Percentiles rank a stretch among this genome's conserved stretches.
Conservation (phyloP, 2,888 invertebrate species). For the Gerosis bhagava region DNA sequence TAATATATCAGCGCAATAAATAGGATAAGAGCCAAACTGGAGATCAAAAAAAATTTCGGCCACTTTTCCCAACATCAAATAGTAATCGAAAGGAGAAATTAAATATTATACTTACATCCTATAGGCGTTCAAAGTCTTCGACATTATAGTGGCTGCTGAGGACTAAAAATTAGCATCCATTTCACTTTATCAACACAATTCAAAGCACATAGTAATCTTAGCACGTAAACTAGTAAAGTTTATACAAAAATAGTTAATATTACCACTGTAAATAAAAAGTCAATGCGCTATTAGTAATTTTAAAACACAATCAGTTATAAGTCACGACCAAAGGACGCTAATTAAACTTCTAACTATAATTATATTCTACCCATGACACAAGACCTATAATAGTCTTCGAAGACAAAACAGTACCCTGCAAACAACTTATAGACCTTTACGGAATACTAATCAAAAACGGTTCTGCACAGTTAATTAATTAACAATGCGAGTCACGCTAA, state of each 20-base stretch:
- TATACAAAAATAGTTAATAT: conserved; percentile 1
- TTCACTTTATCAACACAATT: conserved; percentile 57
- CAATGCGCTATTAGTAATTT: too few relatives aligned
- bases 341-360: too few relatives aligned
- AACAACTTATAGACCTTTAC: neutral
- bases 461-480: too few relatives aligned
- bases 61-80: too few relatives aligned
- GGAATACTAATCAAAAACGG: too few relatives aligned
- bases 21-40: too few relatives aligned
- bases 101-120: conserved; percentile 88
- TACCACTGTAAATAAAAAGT: conserved; percentile 1
- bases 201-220: conserved; percentile 38
- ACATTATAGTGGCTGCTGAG: conserved; percentile 81
- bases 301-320: too few relatives aligned
- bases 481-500: conserved; percentile 9
- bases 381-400: too few relatives aligned
- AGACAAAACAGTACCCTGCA: neutral
- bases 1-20: too few relatives aligned
- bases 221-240: conserved; percentile 37
- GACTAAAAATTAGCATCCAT: conserved; percentile 53
- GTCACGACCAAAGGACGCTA: too few relatives aligned
- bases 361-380: neutral
- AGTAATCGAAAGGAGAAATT: too few relatives aligned
- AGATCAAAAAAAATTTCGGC: too few relatives aligned
- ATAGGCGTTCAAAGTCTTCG: conserved; percentile 94